These are phyloP conservation scores for Acheta domesticus DNA, from an alignment of 2,888 invertebrate species.

Conservation along the genomic window DNA sequence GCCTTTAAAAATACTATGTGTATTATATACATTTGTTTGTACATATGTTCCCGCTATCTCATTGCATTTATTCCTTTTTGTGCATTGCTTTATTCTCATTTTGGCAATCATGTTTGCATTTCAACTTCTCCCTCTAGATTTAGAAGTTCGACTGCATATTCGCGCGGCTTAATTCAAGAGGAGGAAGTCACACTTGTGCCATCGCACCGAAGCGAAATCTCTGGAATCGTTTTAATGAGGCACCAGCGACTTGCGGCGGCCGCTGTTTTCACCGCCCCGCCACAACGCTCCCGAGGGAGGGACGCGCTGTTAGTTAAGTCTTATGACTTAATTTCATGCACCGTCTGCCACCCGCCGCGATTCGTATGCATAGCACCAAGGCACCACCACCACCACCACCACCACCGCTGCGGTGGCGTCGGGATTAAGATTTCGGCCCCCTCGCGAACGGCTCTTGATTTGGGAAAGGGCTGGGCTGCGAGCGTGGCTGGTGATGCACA, in stretches of 20 bases:
- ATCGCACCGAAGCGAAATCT: no score
- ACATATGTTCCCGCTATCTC: no score
- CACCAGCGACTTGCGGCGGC: not conserved
- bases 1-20: no score
- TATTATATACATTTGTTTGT: no score
- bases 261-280: not conserved
- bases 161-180: no score
- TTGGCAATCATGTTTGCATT: no score
- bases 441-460: not conserved
- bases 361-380: not conserved
- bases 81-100: no score
- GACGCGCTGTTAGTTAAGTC: not conserved
- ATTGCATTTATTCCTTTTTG: no score
- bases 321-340: conserved; percentile 18
- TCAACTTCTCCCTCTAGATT: no score
- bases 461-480: not conserved
- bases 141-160: no score
- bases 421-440: not conserved
- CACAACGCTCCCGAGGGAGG: not conserved
- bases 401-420: not conserved
- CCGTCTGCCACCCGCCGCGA: not conserved
- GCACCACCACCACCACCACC: not conserved
- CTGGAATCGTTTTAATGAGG: no score
- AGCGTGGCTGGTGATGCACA: not conserved
- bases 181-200: no score